phyloP scores from a whole-genome alignment of 2,797 vertebrate species.

The Steatocranus sp. region DNA sequence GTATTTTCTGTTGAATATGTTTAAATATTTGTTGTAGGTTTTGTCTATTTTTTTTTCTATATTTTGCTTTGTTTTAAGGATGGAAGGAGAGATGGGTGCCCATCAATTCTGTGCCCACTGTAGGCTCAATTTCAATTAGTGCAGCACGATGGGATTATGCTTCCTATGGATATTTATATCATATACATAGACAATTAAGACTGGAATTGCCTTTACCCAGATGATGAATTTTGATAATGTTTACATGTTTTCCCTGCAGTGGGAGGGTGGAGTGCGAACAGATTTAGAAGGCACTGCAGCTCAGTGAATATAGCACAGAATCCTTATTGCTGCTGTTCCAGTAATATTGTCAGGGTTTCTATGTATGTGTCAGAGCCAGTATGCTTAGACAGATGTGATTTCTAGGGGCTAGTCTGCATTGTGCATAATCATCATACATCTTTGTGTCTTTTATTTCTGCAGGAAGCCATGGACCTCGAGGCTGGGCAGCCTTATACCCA shows the following conservation, averaged over 20 bases:
- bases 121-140: background rate
- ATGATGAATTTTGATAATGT: constrained; percentile 45
- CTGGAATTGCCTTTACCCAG: constrained; percentile 15
- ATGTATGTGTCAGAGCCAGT: background rate
- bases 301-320: constrained; percentile 20
- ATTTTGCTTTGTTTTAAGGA: background rate
- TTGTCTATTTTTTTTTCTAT: background rate
- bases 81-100: background rate
- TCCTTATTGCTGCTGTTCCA: background rate
- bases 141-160: background rate
- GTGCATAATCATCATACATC: background rate
- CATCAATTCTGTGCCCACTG: background rate
- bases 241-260: constrained; percentile 41
- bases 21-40: background rate
- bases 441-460: constrained; percentile 35
- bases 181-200: constrained; percentile 16
- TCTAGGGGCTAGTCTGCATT: background rate
- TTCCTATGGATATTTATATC: constrained; percentile 20
- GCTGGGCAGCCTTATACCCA: constrained; percentile 85
- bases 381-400: background rate
- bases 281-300: constrained; percentile 18
- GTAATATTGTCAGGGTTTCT: constrained; percentile 9
- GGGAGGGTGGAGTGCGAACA: background rate
- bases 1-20: constrained; percentile 27
- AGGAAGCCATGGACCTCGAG: constrained; percentile 89